Evolutionary conservation across 2,797 vertebrate species (phyloP).

Genomic region (Falco cherrug): DNA sequence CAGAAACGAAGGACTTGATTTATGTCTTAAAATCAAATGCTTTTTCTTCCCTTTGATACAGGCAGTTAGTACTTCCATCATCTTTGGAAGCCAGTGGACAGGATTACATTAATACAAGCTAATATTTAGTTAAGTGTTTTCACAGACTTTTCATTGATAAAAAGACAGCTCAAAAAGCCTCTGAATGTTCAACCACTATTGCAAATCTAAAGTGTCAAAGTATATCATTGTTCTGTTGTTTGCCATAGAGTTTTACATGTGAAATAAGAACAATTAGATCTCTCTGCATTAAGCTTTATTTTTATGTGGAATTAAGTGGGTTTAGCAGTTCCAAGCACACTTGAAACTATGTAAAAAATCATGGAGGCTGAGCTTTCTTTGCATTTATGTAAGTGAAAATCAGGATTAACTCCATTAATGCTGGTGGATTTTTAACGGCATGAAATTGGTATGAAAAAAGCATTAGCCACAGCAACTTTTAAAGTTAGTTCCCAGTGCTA

Average conservation of each 20-base stretch:
- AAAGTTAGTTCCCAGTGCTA: background rate
- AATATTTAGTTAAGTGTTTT: slow-evolving; percentile 53
- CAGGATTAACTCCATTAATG: slow-evolving; percentile 44
- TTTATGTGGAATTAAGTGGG: slow-evolving; percentile 23
- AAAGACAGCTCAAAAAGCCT: slow-evolving; percentile 36
- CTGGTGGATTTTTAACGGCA: slow-evolving; percentile 1
- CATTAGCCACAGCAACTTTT: slow-evolving; percentile 36
- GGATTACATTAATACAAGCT: slow-evolving; percentile 21
- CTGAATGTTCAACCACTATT: slow-evolving; percentile 33
- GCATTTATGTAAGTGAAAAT: slow-evolving; percentile 11
- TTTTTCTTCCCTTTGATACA: slow-evolving; percentile 43
- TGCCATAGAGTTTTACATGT: background rate
- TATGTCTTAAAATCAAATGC: slow-evolving; percentile 21
- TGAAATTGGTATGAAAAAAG: slow-evolving; percentile 39
- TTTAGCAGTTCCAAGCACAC: slow-evolving; percentile 10
- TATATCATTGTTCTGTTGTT: background rate
- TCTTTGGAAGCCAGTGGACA: slow-evolving; percentile 26
- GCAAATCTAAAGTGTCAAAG: slow-evolving; percentile 39
- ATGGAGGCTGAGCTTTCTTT: background rate
- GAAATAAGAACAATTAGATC: slow-evolving; percentile 24
- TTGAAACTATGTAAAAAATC: slow-evolving; percentile 7
- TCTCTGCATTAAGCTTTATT: background rate
- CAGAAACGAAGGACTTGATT: background rate
- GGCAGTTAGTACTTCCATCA: background rate
- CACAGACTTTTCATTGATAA: slow-evolving; percentile 36